A percentile compares a stretch with the other conserved stretches of the same genome.
Evolutionary conservation across 2,888 invertebrate genomes (phyloP).

Genomic region (Acronicta alni): DNA sequence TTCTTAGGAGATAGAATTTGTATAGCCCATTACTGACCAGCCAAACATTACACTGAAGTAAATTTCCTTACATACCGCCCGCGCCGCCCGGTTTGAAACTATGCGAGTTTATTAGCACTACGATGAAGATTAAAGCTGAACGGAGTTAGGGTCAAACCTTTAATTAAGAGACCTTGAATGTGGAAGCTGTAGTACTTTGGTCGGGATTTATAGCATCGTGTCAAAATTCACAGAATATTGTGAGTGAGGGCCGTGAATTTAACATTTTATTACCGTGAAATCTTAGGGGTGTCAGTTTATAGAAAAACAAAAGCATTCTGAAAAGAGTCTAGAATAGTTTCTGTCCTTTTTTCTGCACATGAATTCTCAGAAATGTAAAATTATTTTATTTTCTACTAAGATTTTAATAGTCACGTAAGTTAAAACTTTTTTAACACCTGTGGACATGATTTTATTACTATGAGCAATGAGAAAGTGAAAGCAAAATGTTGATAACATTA

Average conservation of each 20-base stretch:
- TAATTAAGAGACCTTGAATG: conserved; percentile 77
- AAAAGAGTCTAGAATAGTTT: background rate
- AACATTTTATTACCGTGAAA: conserved; percentile 18
- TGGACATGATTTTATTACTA: too few species aligned
- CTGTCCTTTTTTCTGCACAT: too few species aligned
- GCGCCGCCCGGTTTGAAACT: conserved; percentile 67
- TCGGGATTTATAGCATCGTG: conserved; percentile 72
- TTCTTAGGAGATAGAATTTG: conserved; percentile 41
- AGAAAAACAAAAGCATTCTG: background rate
- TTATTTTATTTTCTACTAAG: too few species aligned
- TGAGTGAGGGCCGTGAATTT: conserved; percentile 34
- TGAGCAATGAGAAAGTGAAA: too few species aligned
- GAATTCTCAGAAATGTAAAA: too few species aligned
- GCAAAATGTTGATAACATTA: too few species aligned
- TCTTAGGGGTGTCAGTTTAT: conserved; percentile 2
- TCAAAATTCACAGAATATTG: conserved; percentile 59
- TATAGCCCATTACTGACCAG: conserved; percentile 28
- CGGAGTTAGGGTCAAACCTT: conserved; percentile 71
- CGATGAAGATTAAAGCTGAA: conserved; percentile 78
- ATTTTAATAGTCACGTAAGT: too few species aligned
- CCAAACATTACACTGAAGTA: conserved; percentile 36
- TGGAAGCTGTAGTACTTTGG: conserved; percentile 50
- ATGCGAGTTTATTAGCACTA: conserved; percentile 73
- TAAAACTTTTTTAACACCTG: too few species aligned
- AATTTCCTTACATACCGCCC: conserved; percentile 39